Evolutionary conservation across 2,113 vertebrate species (phyloP).

Genomic region (Barnardius zonarius): DNA sequence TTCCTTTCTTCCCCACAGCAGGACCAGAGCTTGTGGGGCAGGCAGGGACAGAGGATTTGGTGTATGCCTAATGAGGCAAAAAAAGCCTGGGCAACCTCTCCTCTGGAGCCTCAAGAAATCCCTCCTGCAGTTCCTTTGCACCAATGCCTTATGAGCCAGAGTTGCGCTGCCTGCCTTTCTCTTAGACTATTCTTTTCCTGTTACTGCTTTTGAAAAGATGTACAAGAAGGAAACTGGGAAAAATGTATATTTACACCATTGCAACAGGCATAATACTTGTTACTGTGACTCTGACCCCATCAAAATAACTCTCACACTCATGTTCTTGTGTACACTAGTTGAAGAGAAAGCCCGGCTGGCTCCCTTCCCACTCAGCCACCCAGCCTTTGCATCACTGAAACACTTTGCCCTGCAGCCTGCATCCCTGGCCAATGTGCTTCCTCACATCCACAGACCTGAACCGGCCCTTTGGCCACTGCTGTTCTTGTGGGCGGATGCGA

Average conservation of each 20-base stretch:
- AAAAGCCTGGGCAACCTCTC: background rate
- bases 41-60: background rate
- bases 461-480: accelerated
- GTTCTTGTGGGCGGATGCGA: background rate
- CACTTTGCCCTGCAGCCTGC: background rate
- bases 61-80: accelerated
- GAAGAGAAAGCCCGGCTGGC: slow-evolving; percentile 5
- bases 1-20: background rate
- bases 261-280: background rate
- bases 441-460: accelerated
- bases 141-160: background rate
- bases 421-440: background rate
- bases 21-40: background rate
- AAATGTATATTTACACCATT: background rate
- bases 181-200: background rate
- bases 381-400: background rate
- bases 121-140: background rate
- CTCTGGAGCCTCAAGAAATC: background rate
- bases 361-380: background rate
- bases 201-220: background rate
- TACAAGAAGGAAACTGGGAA: background rate
- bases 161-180: accelerated
- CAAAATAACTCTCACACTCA: background rate
- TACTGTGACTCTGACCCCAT: background rate
- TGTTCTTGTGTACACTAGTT: background rate